Base-by-base conservation (phyloP, 2,888 invertebrate species). In the Lasius platythorax region DNA sequence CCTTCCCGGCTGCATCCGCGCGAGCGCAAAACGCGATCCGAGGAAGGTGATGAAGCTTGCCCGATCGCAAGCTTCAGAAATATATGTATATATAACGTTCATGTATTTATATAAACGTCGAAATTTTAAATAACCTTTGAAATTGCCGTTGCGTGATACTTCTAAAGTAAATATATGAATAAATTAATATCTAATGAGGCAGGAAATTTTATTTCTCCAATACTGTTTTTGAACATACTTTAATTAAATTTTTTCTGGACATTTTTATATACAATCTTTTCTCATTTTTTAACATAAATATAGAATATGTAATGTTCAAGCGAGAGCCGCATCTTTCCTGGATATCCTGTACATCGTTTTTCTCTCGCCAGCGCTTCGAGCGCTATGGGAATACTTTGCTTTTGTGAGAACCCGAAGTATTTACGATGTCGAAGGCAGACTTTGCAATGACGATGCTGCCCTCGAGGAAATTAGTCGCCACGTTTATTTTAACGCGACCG, bases 391-490 rank as follows among this genome's bases (percentile, higher is more conserved):
- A 70, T 61, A 70, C 46, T 18, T 12, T 43, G 68, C 30, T 70
- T 79, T 46, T 61, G 61, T 28, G 18, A 12, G 43, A 61, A 23
- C 15, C n/a, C 37, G 9, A n/a, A 78, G n/a, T 70, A 56, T 63
- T 81, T 61, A 63, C 46, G 61, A 79, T 72, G 56, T 66, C 56
- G 78, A 67, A 63, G n/a, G 46, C 33, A 18, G 61, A 72, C 72
- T 79, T 79, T 37, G 46, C 33, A 33, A 79, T 70, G 58, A 30
- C 61, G 61, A 72, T 6, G 70, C 46, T 79, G 46, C 70, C 72
- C 79, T 72, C 33, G 46, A 81, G 79, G 61, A 81, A 81, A 81
- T 81, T 81, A 81, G 46, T 63, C 23, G 58, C 28, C 18, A 28
- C 46, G 28, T 40, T 72, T 12, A 81, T 81, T 72, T 81, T 72